Evolutionary conservation across 2,888 invertebrate species (phyloP), one percentile per base, ranked within the genome.

Genomic region (Chironomus tentans): DNA sequence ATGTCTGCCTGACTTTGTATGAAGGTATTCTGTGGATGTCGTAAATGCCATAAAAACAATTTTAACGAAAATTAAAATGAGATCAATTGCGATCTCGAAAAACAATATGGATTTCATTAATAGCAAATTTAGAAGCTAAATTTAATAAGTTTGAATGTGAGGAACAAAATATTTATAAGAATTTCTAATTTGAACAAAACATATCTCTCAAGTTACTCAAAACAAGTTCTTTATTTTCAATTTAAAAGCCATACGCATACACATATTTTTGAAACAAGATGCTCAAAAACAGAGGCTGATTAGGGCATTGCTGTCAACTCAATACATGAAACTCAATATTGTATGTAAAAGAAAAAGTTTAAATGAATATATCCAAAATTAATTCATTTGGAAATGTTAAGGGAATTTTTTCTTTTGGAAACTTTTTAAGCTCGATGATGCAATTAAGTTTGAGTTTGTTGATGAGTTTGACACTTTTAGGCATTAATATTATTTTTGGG

Each of bases 21-120:
- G 7, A 38, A 38, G 10, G 10, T 38, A 38, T 10, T 38, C 38
- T 38, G 38, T 10, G 7, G 38, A 38, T 38, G 38, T 38, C 38
- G 38, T 38, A 38, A 38, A 38, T 38, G 38, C 0, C 38, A 56
- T 56, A 56, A 56, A 56, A 56, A 56, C 15, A 56, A 56, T 15
- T 50, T 38, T 38, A 50, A 15, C 50, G 12, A 56, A 56, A 47
- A 70, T 70, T 47, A 70, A 70, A 70, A 70, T 47, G 70, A 70
- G 70, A 70, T 70, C 70, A 70, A 70, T 70, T 70, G 70, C 47
- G 46, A 18, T 18, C 18, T 47, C 47, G 21, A 38, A 70, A 21
- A 15, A 56, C 70, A 70, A 70, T 70, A 47, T 70, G 70, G 70
- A 70, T 70, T 70, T 70, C 70, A 70, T 70, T 70, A 70, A 48